Conservation (phyloP, 2,797 vertebrate species). For the Capromys pilorides region DNA sequence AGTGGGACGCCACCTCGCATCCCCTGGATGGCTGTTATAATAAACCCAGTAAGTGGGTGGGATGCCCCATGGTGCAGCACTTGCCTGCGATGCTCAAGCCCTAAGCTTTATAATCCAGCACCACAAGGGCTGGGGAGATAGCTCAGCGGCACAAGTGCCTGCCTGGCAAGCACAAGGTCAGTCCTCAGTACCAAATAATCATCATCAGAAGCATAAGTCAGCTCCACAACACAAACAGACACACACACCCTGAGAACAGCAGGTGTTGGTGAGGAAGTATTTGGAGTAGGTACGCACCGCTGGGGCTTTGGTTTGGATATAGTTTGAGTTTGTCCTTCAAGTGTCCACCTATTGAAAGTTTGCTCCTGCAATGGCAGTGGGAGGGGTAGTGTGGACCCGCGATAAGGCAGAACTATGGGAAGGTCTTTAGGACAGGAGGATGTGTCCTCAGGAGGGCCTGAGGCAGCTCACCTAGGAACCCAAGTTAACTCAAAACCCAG, state of each 20-base stretch:
- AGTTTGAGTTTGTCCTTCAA: neutral
- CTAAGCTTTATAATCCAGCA: neutral
- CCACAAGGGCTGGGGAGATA: too few species aligned
- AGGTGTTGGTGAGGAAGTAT: neutral
- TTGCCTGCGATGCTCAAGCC: neutral
- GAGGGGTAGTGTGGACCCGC: neutral
- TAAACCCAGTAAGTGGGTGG: neutral
- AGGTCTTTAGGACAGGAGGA: neutral
- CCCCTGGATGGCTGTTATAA: neutral
- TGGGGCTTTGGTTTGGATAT: neutral
- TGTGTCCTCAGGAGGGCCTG: neutral
- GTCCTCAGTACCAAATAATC: too few species aligned
- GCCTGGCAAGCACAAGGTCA: neutral
- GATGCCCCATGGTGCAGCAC: neutral
- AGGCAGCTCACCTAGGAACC: neutral
- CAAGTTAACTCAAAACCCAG: neutral
- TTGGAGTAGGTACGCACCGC: neutral
- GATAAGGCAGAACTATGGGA: neutral
- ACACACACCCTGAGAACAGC: neutral
- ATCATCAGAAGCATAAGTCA: too few species aligned
- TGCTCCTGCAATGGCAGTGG: neutral
- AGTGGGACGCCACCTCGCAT: neutral
- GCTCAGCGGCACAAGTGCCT: too few species aligned
- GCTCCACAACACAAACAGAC: neutral
- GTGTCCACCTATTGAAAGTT: neutral